Evolutionary conservation across 2,797 vertebrate genomes (phyloP).

Genomic region (Pampus argenteus): DNA sequence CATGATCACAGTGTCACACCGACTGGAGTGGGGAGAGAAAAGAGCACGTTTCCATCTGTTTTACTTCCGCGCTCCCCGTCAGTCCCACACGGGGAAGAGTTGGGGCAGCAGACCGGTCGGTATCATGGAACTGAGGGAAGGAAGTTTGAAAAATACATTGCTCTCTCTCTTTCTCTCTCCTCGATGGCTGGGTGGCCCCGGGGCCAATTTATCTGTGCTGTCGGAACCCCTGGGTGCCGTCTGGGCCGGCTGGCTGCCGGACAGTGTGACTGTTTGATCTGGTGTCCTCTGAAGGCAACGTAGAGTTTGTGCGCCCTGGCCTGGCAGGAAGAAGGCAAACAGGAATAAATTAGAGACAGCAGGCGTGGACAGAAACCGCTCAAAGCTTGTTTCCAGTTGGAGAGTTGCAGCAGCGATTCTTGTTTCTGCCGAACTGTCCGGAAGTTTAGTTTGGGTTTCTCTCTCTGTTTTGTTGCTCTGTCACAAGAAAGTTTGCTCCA

Average conservation of each 20-base stretch:
- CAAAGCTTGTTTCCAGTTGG: conserved; percentile 8
- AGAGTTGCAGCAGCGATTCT: not conserved
- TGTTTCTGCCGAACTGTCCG: conserved; percentile 4
- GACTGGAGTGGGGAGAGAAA: conserved; percentile 53
- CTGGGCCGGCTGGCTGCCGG: conserved; percentile 92
- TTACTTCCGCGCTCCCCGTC: conserved; percentile 45
- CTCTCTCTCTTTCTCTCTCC: conserved; percentile 40
- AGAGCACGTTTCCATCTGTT: conserved; percentile 44
- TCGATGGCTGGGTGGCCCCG: conserved; percentile 42
- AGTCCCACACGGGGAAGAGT: conserved; percentile 51
- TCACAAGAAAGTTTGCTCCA: not conserved
- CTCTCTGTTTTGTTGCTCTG: not conserved
- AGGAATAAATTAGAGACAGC: conserved; percentile 19
- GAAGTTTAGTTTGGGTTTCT: not conserved
- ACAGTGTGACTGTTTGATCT: conserved; percentile 92
- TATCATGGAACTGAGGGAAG: conserved; percentile 59
- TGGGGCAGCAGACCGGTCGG: conserved; percentile 30
- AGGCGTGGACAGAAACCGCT: conserved; percentile 14
- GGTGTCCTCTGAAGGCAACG: conserved; percentile 87
- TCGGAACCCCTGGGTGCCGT: conserved; percentile 95
- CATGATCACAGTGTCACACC: conserved; percentile 87
- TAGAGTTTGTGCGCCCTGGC: conserved; percentile 80
- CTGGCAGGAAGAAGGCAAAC: conserved; percentile 58
- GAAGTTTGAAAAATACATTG: conserved; percentile 43
- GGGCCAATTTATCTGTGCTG: conserved; percentile 92